These are phyloP conservation scores for Drosophila suzukii DNA, from an alignment of 1,140 invertebrate species.

Conservation along the genomic window DNA sequence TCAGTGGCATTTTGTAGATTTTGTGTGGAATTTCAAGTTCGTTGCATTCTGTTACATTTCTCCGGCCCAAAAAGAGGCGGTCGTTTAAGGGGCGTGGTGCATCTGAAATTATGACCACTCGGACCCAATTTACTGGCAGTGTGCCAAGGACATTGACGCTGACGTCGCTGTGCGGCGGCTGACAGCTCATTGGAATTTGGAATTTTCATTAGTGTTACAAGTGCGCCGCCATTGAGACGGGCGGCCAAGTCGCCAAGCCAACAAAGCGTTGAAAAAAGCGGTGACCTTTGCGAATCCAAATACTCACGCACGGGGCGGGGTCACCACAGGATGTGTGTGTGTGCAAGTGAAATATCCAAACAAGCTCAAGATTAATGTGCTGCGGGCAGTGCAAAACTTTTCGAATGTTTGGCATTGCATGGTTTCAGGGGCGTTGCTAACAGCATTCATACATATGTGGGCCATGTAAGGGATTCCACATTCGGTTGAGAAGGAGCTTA, in stretches of 20 bases:
- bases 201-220: constrained; percentile 81
- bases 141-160: constrained; percentile 66
- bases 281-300: constrained; percentile 56
- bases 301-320: constrained; percentile 34
- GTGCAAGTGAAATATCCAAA: constrained; percentile 19
- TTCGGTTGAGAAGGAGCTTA: constrained; percentile 8
- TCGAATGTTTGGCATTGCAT: constrained; percentile 43
- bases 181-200: constrained; percentile 77
- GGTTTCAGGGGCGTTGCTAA: constrained; percentile 44
- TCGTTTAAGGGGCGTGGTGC: constrained; percentile 2
- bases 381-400: constrained; percentile 52
- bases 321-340: neutral
- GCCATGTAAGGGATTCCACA: neutral
- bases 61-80: neutral
- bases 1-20: constrained; percentile 56
- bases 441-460: constrained; percentile 24
- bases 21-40: constrained; percentile 61
- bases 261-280: constrained; percentile 19
- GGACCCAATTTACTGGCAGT: constrained; percentile 73
- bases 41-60: constrained; percentile 55
- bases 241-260: constrained; percentile 33
- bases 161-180: constrained; percentile 31
- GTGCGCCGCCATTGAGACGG: constrained; percentile 76
- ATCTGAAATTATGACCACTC: constrained; percentile 74
- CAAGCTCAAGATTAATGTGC: constrained; percentile 54